Percentiles rank a stretch among this genome's conserved stretches.
Conservation (phyloP, 2,113 vertebrate genomes). For the Ceyx margarethae region DNA sequence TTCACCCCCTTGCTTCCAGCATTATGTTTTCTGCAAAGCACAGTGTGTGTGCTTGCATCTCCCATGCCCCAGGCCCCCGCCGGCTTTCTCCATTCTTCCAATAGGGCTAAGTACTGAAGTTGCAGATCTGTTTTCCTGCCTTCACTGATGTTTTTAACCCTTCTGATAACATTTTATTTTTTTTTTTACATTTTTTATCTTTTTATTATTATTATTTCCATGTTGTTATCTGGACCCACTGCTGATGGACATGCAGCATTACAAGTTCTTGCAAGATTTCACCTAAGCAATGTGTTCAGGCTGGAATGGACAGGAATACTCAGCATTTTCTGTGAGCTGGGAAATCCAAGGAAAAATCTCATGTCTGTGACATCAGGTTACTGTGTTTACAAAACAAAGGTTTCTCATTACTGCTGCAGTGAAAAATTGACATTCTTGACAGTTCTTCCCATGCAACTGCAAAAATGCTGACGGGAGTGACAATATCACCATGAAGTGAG, state of each 20-base stretch:
- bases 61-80: background rate
- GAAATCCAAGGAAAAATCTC: background rate
- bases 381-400: background rate
- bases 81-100: background rate
- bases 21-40: background rate
- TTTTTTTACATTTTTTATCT: background rate
- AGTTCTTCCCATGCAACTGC: background rate
- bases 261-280: background rate
- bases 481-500: rapidly evolving
- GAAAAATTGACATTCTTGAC: background rate
- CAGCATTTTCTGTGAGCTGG: background rate
- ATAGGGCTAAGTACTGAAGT: background rate
- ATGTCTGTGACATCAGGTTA: background rate
- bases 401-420: background rate
- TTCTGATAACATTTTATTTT: background rate
- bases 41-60: background rate
- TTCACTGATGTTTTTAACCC: background rate
- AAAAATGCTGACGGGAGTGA: background rate
- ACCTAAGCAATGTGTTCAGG: background rate
- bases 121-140: background rate
- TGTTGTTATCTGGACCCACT: background rate
- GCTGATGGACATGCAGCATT: background rate
- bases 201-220: background rate
- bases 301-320: background rate
- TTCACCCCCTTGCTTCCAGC: background rate